These are phyloP conservation scores for Esox niger DNA, from an alignment of 2,113 vertebrate species.

Conservation along the genomic window DNA sequence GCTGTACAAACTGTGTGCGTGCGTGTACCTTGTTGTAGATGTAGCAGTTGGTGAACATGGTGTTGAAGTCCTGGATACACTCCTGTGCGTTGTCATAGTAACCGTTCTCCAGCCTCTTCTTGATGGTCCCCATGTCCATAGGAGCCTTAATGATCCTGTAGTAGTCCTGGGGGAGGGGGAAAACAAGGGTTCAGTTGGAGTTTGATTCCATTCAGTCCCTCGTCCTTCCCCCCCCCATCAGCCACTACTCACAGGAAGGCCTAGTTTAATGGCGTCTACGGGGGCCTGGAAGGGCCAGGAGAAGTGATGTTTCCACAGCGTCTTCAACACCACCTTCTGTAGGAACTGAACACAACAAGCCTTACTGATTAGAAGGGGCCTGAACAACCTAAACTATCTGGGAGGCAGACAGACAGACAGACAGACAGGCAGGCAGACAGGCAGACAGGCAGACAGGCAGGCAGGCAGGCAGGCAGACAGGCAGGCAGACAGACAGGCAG, in stretches of 20 bases:
- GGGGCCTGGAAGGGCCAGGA: constrained; percentile 95
- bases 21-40: constrained; percentile 92
- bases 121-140: constrained; percentile 97
- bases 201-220: constrained; percentile 62
- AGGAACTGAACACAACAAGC: constrained; percentile 74
- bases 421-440: not conserved
- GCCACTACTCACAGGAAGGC: constrained; percentile 82
- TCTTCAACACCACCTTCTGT: constrained; percentile 88
- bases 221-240: not conserved
- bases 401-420: not conserved
- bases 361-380: no score
- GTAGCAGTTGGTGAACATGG: constrained; percentile 98
- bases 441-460: not conserved
- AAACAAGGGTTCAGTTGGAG: no score
- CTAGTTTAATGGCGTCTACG: constrained; percentile 88
- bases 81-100: constrained; percentile 96
- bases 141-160: constrained; percentile 92
- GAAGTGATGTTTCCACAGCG: constrained; percentile 91
- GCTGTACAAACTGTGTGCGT: no score
- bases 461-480: not conserved
- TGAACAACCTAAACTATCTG: not conserved
- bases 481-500: not conserved
- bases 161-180: constrained; percentile 80
- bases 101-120: constrained; percentile 88
- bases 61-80: constrained; percentile 97